phyloP scores from a whole-genome alignment of 2,113 vertebrate species.

The Phylloscopus trochiloides region DNA sequence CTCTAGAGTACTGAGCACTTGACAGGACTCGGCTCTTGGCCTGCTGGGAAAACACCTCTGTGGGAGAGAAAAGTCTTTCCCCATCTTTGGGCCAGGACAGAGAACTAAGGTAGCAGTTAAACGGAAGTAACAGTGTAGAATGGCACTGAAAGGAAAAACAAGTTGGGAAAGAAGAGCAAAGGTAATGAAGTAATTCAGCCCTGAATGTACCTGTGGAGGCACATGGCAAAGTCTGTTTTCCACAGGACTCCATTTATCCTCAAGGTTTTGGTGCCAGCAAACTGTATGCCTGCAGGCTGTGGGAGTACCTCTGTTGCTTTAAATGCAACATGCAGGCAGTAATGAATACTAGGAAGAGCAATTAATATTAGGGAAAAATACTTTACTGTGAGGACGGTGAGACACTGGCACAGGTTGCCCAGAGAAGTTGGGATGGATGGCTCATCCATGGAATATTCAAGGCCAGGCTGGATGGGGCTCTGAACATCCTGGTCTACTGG shows the following conservation, averaged over 20 bases:
- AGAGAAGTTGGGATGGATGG: neutral
- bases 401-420: neutral
- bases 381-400: neutral
- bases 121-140: neutral
- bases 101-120: neutral
- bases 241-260: neutral
- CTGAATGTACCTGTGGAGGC: neutral
- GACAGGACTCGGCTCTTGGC: neutral
- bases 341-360: neutral
- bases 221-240: neutral
- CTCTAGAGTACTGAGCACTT: neutral
- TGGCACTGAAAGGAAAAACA: neutral
- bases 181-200: neutral
- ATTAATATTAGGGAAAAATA: neutral
- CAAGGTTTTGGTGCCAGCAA: neutral
- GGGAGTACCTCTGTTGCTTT: neutral
- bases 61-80: constrained; percentile 6
- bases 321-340: neutral
- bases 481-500: neutral
- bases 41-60: neutral
- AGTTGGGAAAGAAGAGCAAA: constrained; percentile 29
- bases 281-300: neutral
- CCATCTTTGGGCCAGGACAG: neutral
- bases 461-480: neutral
- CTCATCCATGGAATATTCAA: neutral